Conservation (phyloP, 2,888 invertebrate species). For the Saturnia japonica region DNA sequence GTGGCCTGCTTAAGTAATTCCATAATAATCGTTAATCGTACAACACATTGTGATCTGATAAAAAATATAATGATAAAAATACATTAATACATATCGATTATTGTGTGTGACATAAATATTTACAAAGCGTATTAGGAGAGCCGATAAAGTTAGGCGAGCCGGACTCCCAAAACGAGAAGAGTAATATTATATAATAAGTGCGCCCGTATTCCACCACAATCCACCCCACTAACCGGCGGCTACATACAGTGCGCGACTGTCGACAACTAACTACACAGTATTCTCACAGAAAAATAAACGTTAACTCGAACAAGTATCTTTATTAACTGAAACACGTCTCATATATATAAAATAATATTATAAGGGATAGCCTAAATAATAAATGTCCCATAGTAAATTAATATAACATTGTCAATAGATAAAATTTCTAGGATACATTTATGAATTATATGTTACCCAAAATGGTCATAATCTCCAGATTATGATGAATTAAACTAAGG, state of each 20-base stretch:
- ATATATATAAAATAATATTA: slow-evolving; percentile 59
- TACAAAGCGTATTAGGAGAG: slow-evolving; percentile 78
- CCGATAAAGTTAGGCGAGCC: slow-evolving; percentile 72
- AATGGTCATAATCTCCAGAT: background rate
- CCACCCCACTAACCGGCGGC: slow-evolving; percentile 24
- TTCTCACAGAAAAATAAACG: slow-evolving; percentile 11
- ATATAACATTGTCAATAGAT: slow-evolving; percentile 68
- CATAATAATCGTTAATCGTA: slow-evolving; percentile 65
- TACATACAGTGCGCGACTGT: background rate
- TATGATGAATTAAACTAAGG: background rate
- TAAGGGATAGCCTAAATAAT: slow-evolving; percentile 63
- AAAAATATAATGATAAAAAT: slow-evolving; percentile 81
- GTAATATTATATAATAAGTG: slow-evolving; percentile 35
- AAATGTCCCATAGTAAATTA: slow-evolving; percentile 69
- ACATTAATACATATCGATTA: slow-evolving; percentile 81
- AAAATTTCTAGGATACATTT: slow-evolving; percentile 52
- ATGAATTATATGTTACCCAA: background rate
- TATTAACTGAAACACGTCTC: slow-evolving; percentile 74
- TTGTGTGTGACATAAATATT: slow-evolving; percentile 82
- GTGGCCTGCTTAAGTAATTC: slow-evolving; percentile 38
- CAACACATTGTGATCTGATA: slow-evolving; percentile 80
- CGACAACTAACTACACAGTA: slow-evolving; percentile 15
- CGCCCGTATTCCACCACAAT: slow-evolving; percentile 32
- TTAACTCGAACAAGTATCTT: slow-evolving; percentile 60
- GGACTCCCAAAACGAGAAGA: slow-evolving; percentile 59